Evolutionary conservation across 1,140 invertebrate species (phyloP).

Genomic region (Pseudomyrmex flavicornis): DNA sequence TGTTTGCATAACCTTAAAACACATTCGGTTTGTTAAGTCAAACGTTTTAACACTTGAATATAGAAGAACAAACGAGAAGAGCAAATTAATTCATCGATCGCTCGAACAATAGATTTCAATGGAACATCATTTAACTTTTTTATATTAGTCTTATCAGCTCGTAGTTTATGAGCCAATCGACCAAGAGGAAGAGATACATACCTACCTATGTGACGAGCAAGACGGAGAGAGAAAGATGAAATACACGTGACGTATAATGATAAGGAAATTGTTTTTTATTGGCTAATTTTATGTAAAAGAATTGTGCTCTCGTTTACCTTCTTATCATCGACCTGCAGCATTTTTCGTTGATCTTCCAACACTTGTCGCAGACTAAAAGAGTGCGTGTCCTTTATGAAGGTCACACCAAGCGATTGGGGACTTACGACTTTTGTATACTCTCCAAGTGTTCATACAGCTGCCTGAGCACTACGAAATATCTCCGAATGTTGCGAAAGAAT

Average conservation of each 20-base stretch:
- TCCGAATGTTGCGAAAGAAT: neutral
- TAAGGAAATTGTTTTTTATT: neutral
- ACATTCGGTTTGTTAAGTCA: too few relatives aligned
- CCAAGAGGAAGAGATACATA: too few relatives aligned
- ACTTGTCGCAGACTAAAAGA: neutral
- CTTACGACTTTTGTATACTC: neutral
- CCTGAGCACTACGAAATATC: slow-evolving; percentile 16
- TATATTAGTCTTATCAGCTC: too few relatives aligned
- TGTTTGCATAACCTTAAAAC: too few relatives aligned
- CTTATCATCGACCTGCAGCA: slow-evolving; percentile 71
- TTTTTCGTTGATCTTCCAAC: slow-evolving; percentile 39
- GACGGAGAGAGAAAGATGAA: too few relatives aligned
- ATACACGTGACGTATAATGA: neutral
- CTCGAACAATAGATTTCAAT: too few relatives aligned
- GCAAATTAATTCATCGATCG: too few relatives aligned
- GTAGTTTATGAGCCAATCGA: too few relatives aligned
- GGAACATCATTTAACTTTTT: too few relatives aligned
- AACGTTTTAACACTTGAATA: too few relatives aligned
- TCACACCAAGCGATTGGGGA: slow-evolving; percentile 6
- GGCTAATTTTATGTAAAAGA: neutral
- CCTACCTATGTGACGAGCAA: too few relatives aligned
- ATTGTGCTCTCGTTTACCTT: slow-evolving; percentile 60
- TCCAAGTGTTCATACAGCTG: neutral
- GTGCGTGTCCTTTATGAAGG: slow-evolving; percentile 53
- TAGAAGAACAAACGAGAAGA: too few relatives aligned